A percentile compares a stretch with the other conserved stretches of the same genome.
Conservation (phyloP, 30 jellyfish, hydroid and myxozoan genomes). For the Pelagia noctiluca region DNA sequence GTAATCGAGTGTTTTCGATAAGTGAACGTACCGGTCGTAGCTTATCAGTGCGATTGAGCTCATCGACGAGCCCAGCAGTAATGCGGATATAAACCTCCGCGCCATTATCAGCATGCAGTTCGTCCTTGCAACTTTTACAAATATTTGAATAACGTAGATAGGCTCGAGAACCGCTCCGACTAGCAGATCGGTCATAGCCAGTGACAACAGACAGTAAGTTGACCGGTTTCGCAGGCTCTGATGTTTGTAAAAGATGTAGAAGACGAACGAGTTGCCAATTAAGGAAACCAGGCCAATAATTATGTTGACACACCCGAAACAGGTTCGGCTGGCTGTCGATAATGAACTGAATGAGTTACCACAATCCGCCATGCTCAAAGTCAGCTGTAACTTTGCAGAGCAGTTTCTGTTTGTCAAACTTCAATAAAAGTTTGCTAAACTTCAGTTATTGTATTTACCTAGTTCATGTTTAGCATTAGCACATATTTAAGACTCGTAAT, state of each 20-base stretch:
- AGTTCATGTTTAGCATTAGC: too few relatives aligned
- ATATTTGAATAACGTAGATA: slow-evolving; percentile 37
- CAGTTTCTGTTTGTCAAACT: too few relatives aligned
- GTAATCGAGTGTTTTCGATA: slow-evolving; percentile 67
- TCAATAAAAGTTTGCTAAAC: too few relatives aligned
- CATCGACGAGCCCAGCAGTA: slow-evolving; percentile 70
- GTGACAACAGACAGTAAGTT: slow-evolving; percentile 47
- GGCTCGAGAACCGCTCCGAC: slow-evolving; percentile 66
- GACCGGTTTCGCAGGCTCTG: slow-evolving; percentile 51
- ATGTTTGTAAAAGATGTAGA: slow-evolving; percentile 42
- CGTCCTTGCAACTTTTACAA: background rate
- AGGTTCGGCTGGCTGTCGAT: background rate
- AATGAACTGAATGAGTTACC: slow-evolving; percentile 32
- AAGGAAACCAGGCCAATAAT: slow-evolving; percentile 31
- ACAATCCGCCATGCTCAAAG: slow-evolving; percentile 25
- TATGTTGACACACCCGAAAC: slow-evolving; percentile 28
- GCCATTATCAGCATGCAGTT: slow-evolving; percentile 45
- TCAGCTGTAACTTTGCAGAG: too few relatives aligned
- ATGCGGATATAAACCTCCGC: slow-evolving; percentile 50
- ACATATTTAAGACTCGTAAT: too few relatives aligned
- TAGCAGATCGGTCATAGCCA: slow-evolving; percentile 67
- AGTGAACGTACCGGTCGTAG: slow-evolving; percentile 72
- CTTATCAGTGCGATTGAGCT: slow-evolving; percentile 78
- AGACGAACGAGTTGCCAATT: slow-evolving; percentile 23
- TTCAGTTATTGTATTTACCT: too few relatives aligned